A percentile compares a stretch with the other conserved stretches of the same genome.
Conservation (phyloP, 2,888 invertebrate genomes). For the Rhopalosiphum nymphaeae region DNA sequence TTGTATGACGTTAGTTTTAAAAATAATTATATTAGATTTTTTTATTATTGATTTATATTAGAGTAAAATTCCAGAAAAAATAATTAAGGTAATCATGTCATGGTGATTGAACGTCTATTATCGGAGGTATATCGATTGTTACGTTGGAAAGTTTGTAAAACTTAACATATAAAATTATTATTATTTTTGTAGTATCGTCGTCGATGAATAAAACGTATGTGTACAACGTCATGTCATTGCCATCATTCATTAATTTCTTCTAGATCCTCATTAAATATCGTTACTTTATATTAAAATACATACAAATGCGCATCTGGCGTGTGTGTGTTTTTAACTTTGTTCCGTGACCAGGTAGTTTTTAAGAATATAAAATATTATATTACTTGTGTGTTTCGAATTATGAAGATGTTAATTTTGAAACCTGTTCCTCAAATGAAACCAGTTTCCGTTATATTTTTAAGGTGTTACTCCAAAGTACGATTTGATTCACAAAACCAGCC, state of each 20-base stretch:
- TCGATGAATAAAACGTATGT: neutral
- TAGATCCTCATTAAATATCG: neutral
- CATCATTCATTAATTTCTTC: neutral
- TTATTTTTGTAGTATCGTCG: neutral
- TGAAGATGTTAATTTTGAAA: conserved; percentile 52
- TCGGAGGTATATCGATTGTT: neutral
- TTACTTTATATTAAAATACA: neutral
- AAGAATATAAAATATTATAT: neutral
- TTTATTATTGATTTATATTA: neutral
- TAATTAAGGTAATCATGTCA: neutral
- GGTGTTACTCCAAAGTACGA: neutral
- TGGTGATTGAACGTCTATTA: neutral
- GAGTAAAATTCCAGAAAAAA: neutral
- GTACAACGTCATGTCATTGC: neutral
- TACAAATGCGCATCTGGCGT: neutral
- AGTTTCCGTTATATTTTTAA: conserved; percentile 46
- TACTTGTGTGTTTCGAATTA: conserved; percentile 16
- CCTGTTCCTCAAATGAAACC: conserved; percentile 40
- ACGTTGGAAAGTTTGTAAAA: neutral
- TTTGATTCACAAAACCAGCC: conserved; percentile 37
- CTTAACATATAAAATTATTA: neutral
- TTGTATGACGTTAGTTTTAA: neutral
- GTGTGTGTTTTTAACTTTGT: neutral
- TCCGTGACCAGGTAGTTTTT: conserved; percentile 17
- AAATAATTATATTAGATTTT: neutral